Base-by-base conservation (phyloP, 2,888 invertebrate genomes). In the Volucella inanis region DNA sequence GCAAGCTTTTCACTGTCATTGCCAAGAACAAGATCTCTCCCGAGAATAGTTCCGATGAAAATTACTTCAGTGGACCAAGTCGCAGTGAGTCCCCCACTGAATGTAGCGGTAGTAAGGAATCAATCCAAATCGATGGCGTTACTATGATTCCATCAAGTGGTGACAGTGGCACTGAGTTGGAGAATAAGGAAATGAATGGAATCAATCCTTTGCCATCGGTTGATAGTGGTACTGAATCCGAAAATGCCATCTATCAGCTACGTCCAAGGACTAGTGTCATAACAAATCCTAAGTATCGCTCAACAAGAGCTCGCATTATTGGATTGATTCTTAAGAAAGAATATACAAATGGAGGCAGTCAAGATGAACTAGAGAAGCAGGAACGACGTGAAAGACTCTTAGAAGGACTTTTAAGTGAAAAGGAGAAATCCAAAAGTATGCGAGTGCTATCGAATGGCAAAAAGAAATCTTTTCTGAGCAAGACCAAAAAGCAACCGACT, bases 281-380 rank as follows among this genome's bases (percentile, higher is more conserved):
- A 62, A 64, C 83, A 4, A 87, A 87, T 47, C 86, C 88, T 0
- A 89, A 89, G 59, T 52, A 75, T 0, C 87, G 87, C 11, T 80
- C 88, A 4, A 87, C 88, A 11, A 87, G 89, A 14, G 89, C 90
- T 0, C 89, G 90, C 55, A 88, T 90, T 15, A 88, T 91, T 38
- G 89, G 88, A 41, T 85, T 90, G 87, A 87, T 90, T 0, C 75
- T 89, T 3, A 91, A 90, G 55, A 88, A 88, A 11, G 88, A 90
- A 8, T 88, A 88, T 15, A 70, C 86, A 52, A 61, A 71, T 45
- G 70, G 75, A 8, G 75, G 75, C 61, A 57, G 82, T 0, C 70
- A 65, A 14, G 70, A 82, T 11, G 62, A 67, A 10, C n/a, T 75
- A 0, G 83, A 88, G 3, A 75, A 72, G 1, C 43, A 55, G 0